A percentile compares a stretch with the other conserved stretches of the same genome.
These are phyloP conservation scores for Eufriesea mexicana DNA, from an alignment of 1,140 invertebrate genomes.

Conservation along the genomic window DNA sequence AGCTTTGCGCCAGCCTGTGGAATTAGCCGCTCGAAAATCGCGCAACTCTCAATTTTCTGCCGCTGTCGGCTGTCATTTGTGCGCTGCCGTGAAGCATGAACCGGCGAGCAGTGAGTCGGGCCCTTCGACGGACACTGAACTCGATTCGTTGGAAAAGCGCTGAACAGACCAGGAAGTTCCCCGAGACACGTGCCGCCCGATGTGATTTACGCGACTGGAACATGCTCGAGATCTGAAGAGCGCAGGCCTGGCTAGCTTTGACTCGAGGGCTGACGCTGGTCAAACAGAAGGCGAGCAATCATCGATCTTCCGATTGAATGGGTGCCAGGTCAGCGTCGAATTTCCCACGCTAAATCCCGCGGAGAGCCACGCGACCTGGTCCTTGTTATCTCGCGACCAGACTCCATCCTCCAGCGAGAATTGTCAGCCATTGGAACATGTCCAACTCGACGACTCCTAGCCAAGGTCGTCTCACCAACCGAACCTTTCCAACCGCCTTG, in stretches of 20 bases:
- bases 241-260: too few relatives aligned
- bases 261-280: background rate
- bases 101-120: background rate
- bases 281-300: constrained; percentile 14
- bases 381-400: background rate
- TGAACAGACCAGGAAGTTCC: too few relatives aligned
- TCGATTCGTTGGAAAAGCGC: background rate
- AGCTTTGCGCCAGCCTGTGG: background rate
- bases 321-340: constrained; percentile 11
- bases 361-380: too few relatives aligned
- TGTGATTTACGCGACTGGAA: background rate
- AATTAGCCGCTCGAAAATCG: background rate
- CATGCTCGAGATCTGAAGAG: background rate
- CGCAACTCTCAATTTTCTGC: background rate
- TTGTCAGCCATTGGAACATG: background rate
- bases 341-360: constrained; percentile 7
- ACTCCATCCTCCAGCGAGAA: background rate
- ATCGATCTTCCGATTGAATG: constrained; percentile 42
- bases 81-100: background rate
- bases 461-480: background rate
- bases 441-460: background rate
- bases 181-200: background rate
- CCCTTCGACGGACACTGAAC: background rate
- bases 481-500: constrained; percentile 2
- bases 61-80: background rate